Evolutionary conservation across 2,797 vertebrate genomes (phyloP).

Genomic region (Psittacula derbiana): DNA sequence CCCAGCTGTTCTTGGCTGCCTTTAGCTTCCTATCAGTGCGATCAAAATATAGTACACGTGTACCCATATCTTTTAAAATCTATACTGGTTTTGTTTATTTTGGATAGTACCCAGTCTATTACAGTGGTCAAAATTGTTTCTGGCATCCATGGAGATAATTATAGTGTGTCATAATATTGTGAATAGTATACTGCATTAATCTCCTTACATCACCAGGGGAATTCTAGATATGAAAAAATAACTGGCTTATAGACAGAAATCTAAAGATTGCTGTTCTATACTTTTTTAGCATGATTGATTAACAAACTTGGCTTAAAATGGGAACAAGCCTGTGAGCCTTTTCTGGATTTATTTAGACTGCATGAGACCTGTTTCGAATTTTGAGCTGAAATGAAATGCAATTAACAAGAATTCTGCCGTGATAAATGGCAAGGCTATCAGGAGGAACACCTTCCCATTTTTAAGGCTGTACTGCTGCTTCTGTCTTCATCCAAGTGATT

Average conservation of each 20-base stretch:
- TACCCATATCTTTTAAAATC: not conserved
- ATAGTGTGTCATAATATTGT: not conserved
- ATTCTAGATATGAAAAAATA: not conserved
- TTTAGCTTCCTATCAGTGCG: not conserved
- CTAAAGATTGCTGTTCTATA: not conserved
- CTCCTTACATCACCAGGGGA: not conserved
- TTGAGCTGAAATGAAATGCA: not conserved
- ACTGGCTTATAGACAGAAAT: not conserved
- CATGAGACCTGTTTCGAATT: not conserved
- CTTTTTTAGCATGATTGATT: not conserved
- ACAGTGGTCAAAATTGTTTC: not conserved
- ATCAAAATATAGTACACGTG: not conserved
- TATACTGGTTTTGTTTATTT: not conserved
- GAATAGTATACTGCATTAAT: not conserved
- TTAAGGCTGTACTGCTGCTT: not conserved
- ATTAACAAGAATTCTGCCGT: not conserved
- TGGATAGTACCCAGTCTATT: not conserved
- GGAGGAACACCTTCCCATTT: not conserved
- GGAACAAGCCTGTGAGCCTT: not conserved
- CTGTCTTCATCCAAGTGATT: not conserved
- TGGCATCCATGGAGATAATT: slow-evolving; percentile 1
- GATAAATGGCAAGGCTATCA: not conserved
- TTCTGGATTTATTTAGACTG: not conserved
- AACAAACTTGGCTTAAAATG: not conserved
- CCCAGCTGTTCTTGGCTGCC: not conserved